Evolutionary conservation across 92 coral and sea anemone species (phyloP), one percentile per base, ranked within the genome.

Genomic region (Bergia sp.): DNA sequence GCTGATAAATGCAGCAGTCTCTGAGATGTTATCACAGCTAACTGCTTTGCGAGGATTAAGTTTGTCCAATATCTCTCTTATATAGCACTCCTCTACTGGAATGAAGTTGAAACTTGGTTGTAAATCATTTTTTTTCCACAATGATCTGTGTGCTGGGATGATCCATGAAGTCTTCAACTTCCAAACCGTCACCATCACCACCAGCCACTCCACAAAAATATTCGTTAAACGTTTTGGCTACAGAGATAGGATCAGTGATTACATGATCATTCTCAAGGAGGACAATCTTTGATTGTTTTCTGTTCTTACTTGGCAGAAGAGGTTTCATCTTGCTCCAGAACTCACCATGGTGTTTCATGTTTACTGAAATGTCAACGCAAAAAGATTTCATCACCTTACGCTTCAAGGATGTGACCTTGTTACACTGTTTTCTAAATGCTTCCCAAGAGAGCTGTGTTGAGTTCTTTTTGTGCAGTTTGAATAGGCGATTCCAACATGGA

Each of bases 341-440:
- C 73, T 89, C 91, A 38, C 92, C 96, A 73, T 90, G 93, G 67
- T 93, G 93, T 64, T 86, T 89, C 7, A 89, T 84, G 45, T 89
- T 89, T 40, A 29, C 53, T 0, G 91, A 88, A 45, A 88, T 90
- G 18, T 81, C 80, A 3, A 61, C 7, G 71, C 95, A 91, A 82
- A 91, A 86, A 2, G 87, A 44, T 71, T 90, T 90, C 75, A 82
- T 65, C 80, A 50, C 93, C 64, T 85, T 92, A n/a, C 90, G 87
- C 73, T 89, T 93, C 36, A 93, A 29, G 1, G 91, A 65, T 7
- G 89, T 89, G 20, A 89, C 92, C 61, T 82, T 89, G 86, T 89
- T 89, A 43, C 93, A 64, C 44, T 89, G 93, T 67, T 85, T 76
- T 10, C 83, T 58, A 69, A 72, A 86, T 3, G 57, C 86, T 76